Conservation (phyloP, 2,797 vertebrate species). For the Todus mexicanus region DNA sequence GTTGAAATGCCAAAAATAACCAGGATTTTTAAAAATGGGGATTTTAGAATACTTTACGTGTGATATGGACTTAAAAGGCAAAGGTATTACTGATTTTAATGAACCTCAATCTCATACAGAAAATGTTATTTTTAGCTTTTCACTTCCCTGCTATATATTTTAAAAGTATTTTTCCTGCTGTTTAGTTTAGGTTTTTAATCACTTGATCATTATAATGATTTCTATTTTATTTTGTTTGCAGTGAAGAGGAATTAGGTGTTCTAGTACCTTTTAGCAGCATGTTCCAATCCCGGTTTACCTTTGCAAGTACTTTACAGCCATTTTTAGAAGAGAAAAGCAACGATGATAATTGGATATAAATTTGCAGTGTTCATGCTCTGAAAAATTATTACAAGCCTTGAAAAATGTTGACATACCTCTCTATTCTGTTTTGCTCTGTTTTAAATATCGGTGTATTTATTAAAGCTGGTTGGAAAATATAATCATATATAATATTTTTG, state of each 20-base stretch:
- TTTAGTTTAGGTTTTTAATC: background rate
- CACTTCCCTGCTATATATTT: background rate
- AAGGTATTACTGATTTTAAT: background rate
- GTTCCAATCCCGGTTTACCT: background rate
- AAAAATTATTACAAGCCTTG: background rate
- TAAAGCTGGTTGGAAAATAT: constrained; percentile 58
- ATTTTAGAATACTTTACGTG: background rate
- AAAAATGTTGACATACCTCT: constrained; percentile 52
- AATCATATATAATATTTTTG: constrained; percentile 57
- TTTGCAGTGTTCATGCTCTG: background rate
- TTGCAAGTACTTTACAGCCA: background rate
- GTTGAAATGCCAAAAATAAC: background rate
- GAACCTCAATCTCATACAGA: background rate
- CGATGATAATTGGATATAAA: background rate
- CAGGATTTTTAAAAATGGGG: background rate
- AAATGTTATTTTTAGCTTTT: background rate
- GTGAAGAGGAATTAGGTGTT: background rate
- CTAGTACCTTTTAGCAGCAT: background rate
- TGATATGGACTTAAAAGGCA: background rate
- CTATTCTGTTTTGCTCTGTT: constrained; percentile 44
- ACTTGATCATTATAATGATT: background rate
- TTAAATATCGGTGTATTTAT: constrained; percentile 53
- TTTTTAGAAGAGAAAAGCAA: background rate
- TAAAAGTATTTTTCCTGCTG: background rate
- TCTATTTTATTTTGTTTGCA: background rate